Evolutionary conservation across 1,140 invertebrate genomes (phyloP).

Genomic region (Drosophila orena): DNA sequence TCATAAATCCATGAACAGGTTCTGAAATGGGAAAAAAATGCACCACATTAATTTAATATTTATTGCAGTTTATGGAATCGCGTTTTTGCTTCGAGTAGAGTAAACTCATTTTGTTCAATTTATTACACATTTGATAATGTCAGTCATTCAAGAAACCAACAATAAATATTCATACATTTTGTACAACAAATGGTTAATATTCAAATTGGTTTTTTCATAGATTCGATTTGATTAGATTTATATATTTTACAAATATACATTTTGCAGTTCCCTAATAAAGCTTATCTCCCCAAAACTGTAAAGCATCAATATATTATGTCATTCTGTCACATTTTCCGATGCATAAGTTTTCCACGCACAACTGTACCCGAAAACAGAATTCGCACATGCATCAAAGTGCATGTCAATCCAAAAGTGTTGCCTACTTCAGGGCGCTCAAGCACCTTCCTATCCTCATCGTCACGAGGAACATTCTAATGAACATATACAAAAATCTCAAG

Average conservation of each 20-base stretch:
- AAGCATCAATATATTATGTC: neutral
- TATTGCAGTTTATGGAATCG: constrained; percentile 13
- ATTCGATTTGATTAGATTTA: neutral
- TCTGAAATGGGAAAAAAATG: constrained; percentile 49
- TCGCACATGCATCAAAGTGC: constrained; percentile 26
- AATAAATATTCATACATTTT: too few species aligned
- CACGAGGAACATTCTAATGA: constrained; percentile 72
- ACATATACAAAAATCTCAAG: constrained; percentile 73
- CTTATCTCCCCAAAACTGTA: too few species aligned
- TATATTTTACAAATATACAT: neutral
- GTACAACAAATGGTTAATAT: neutral
- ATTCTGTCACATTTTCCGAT: neutral
- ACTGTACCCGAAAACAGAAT: constrained; percentile 42
- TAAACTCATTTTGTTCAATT: neutral
- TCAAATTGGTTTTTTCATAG: too few species aligned
- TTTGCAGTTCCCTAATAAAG: neutral
- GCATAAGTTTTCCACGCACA: constrained; percentile 18
- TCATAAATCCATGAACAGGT: constrained; percentile 74
- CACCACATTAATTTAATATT: constrained; percentile 8
- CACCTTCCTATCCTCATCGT: constrained; percentile 30
- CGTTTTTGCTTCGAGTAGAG: neutral
- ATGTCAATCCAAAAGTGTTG: constrained; percentile 73
- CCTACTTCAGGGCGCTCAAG: constrained; percentile 74
- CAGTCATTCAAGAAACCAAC: neutral
- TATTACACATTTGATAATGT: neutral